Percentiles rank a stretch among this genome's conserved stretches.
Evolutionary conservation across 1,140 invertebrate species (phyloP).

Genomic region (Diploscapter pachys): DNA sequence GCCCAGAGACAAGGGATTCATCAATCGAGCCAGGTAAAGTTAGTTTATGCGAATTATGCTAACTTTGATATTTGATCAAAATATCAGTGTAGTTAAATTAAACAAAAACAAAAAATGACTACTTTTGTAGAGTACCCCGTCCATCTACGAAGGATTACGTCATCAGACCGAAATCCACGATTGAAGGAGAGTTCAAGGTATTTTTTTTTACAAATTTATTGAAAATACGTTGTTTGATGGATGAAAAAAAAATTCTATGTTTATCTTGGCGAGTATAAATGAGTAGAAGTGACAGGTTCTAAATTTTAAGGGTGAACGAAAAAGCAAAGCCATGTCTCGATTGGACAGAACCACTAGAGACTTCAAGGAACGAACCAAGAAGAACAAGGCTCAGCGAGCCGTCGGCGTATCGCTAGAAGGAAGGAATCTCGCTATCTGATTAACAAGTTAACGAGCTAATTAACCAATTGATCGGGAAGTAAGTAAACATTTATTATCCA

Average conservation of each 20-base stretch:
- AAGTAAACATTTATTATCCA: no score
- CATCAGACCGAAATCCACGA: constrained; percentile 78
- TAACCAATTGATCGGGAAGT: no score
- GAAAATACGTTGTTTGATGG: neutral
- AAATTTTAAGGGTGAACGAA: constrained; percentile 33
- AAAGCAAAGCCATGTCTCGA: constrained; percentile 34
- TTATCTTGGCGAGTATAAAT: neutral
- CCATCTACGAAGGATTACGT: constrained; percentile 96
- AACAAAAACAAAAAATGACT: no score
- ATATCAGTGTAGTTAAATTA: no score
- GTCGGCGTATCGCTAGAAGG: constrained; percentile 50
- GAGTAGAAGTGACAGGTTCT: neutral
- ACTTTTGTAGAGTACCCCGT: constrained; percentile 72
- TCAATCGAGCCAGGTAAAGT: constrained; percentile 63
- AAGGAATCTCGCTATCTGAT: constrained; percentile 37
- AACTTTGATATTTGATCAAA: no score
- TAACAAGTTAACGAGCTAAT: neutral
- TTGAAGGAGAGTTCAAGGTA: constrained; percentile 48
- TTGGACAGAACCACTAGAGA: constrained; percentile 47
- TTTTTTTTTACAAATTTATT: neutral
- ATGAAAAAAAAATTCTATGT: neutral
- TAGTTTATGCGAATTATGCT: no score
- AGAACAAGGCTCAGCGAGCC: constrained; percentile 39
- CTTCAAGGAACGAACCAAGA: constrained; percentile 51
- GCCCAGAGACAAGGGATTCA: constrained; percentile 90